Base-by-base conservation (phyloP, 1,140 invertebrate genomes). In the Plectrocnemia conspersa region DNA sequence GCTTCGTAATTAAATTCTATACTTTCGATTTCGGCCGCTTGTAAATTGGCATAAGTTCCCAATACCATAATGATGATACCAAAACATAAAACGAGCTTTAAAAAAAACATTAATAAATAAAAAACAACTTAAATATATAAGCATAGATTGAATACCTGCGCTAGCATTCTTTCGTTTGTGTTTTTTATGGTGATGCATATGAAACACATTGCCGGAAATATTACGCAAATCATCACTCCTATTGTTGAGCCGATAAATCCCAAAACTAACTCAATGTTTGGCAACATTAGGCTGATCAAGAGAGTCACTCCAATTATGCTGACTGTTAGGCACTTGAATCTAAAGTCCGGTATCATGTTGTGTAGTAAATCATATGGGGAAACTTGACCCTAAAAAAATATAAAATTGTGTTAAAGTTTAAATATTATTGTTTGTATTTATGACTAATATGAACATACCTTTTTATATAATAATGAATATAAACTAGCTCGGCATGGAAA, bases 401-500 rank as follows among this genome's bases (percentile, higher is more conserved):
- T 15, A 15, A 24, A 33, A 22, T 11, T 2, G 5, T 48, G 7
- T 33, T 48, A 7, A 33, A 13, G n/a, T n/a, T 29, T 29, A 29
- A 7, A 29, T 7, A 29, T 29, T 7, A 7, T 29, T 29, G n/a
- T 7, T 29, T 29, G 7, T 7, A 29, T 29, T 29, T 21, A 32
- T 32, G 7, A 6, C 15, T 47, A 24, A 61, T 41, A 11, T n/a
- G n/a, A n/a, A 22, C 66, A 71, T 79, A 93, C 92, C 78, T 86
- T 83, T 67, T 84, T 81, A 69, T 89, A 96, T 0, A 97, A 68
- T 41, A 98, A 79, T 0, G 93, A 98, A 74, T 95, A 89, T 2
- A 98, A 74, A 71, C 92, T 95, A 4, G 89, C 89, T 55, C 96
- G 75, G 69, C 94, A 97, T 7, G 96, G 95, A 75, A 97, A 98